A percentile compares a stretch with the other conserved stretches of the same genome.
These are phyloP conservation scores for Nesogale talazaci DNA, from an alignment of 2,113 vertebrate species.

Conservation along the genomic window DNA sequence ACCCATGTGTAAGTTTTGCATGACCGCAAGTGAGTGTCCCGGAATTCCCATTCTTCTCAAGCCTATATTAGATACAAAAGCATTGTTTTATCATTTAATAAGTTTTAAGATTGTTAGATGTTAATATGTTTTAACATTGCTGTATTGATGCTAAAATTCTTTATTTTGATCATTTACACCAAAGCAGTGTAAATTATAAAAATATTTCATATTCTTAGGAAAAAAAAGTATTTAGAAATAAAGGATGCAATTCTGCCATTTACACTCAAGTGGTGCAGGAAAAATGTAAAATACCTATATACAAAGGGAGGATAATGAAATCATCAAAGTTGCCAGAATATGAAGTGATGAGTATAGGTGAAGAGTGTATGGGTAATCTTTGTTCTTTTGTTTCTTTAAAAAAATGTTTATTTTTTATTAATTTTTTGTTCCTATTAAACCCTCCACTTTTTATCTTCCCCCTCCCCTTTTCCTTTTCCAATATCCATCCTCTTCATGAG, in stretches of 20 bases:
- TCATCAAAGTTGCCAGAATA: constrained; percentile 14
- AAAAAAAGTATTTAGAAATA: constrained; percentile 34
- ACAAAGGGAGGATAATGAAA: too few relatives aligned
- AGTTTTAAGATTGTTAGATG: not conserved
- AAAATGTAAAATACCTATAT: not conserved
- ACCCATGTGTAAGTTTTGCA: too few relatives aligned
- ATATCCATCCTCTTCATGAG: too few relatives aligned
- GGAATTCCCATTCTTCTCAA: too few relatives aligned
- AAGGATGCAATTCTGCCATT: not conserved
- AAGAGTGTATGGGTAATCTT: not conserved
- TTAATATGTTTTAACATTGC: not conserved
- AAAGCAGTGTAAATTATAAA: not conserved
- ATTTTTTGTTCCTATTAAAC: too few relatives aligned
- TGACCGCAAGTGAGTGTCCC: too few relatives aligned
- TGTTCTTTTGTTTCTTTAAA: too few relatives aligned
- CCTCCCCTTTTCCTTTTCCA: too few relatives aligned
- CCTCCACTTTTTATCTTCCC: too few relatives aligned
- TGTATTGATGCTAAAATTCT: not conserved
- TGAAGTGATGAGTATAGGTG: not conserved
- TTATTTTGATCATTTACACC: not conserved
- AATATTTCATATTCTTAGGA: constrained; percentile 23
- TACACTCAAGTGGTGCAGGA: not conserved
- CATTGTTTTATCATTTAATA: too few relatives aligned
- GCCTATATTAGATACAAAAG: too few relatives aligned
- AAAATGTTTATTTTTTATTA: too few relatives aligned